Evolutionary conservation across 2,113 vertebrate genomes (phyloP).

Genomic region (Epinephelus lanceolatus): DNA sequence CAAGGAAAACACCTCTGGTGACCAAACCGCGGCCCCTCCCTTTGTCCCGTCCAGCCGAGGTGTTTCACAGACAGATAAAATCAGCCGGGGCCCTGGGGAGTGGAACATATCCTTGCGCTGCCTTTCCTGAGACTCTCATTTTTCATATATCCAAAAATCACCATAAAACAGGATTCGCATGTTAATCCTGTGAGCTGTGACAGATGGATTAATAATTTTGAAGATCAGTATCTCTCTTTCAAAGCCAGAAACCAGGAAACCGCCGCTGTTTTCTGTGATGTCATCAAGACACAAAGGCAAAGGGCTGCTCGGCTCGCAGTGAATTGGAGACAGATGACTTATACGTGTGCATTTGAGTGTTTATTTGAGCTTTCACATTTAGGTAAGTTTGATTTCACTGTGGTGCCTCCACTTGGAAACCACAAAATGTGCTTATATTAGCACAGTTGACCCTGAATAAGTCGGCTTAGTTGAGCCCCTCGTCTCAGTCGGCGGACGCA

Average conservation of each 20-base stretch:
- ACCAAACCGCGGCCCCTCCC: constrained; percentile 75
- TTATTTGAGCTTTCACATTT: constrained; percentile 46
- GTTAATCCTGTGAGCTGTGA: constrained; percentile 36
- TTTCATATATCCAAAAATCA: constrained; percentile 27
- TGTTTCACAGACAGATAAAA: constrained; percentile 75
- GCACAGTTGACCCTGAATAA: neutral
- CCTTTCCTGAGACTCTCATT: constrained; percentile 50
- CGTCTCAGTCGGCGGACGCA: neutral
- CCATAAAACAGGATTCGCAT: constrained; percentile 44
- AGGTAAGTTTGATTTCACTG: constrained; percentile 40
- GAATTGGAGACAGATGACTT: constrained; percentile 62
- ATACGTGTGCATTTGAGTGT: constrained; percentile 28
- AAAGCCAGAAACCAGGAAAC: constrained; percentile 16
- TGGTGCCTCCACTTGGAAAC: constrained; percentile 32
- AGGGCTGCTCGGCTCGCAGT: constrained; percentile 19
- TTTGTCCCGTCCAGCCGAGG: constrained; percentile 64
- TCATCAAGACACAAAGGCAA: constrained; percentile 33
- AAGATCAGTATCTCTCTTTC: constrained; percentile 32
- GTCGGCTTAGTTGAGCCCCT: neutral
- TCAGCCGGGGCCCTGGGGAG: constrained; percentile 59
- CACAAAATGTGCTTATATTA: constrained; percentile 36
- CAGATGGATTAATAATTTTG: constrained; percentile 40
- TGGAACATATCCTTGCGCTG: constrained; percentile 48
- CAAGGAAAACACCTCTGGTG: constrained; percentile 87
- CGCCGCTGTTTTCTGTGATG: constrained; percentile 31